Evolutionary conservation across 2,113 vertebrate genomes (phyloP).

Genomic region (Scomber scombrus): DNA sequence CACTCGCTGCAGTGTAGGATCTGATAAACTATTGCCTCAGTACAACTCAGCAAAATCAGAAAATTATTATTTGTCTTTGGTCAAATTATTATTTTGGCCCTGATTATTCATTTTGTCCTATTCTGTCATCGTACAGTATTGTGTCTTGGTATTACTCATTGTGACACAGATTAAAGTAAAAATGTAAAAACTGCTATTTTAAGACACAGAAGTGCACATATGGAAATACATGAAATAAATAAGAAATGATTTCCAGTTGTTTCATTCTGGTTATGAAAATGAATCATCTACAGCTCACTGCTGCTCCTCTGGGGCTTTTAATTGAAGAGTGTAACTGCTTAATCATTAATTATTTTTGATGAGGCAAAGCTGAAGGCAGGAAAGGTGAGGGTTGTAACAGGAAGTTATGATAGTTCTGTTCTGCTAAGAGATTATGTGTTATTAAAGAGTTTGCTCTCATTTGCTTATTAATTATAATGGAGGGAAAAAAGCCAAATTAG

Average conservation of each 20-base stretch:
- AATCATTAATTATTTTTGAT: constrained; percentile 52
- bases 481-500: constrained; percentile 53
- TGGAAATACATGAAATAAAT: constrained; percentile 13
- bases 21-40: too few species aligned
- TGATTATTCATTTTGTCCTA: too few species aligned
- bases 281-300: constrained; percentile 38
- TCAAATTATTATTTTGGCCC: too few species aligned
- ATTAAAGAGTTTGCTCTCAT: constrained; percentile 58
- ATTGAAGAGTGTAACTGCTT: constrained; percentile 37
- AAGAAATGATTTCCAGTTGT: constrained; percentile 7
- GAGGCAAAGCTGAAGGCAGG: constrained; percentile 22
- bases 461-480: constrained; percentile 62
- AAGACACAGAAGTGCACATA: neutral
- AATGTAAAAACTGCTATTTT: neutral
- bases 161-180: neutral
- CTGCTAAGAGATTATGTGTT: constrained; percentile 46
- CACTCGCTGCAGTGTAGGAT: too few species aligned
- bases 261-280: constrained; percentile 42
- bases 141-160: neutral
- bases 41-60: too few species aligned
- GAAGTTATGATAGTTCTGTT: constrained; percentile 64
- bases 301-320: constrained; percentile 39
- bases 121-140: neutral
- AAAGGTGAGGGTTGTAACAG: constrained; percentile 22
- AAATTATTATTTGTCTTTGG: too few species aligned